A percentile compares a stretch with the other conserved stretches of the same genome.
phyloP scores from a whole-genome alignment of 2,888 invertebrate species.

The Machimus rusticus region DNA sequence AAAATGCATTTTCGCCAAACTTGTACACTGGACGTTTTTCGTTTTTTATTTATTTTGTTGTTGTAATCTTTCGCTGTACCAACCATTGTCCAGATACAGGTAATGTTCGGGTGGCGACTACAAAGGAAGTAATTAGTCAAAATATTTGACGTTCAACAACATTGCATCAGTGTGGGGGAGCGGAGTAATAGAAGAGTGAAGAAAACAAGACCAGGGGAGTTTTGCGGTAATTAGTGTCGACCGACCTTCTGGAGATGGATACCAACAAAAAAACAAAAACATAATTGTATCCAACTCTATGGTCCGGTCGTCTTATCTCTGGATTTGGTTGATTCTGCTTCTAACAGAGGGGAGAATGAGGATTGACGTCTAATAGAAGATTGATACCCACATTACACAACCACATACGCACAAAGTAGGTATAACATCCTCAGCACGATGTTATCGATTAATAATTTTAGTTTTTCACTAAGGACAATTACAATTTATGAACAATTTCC shows the following conservation, averaged over 20 bases:
- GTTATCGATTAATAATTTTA: too few relatives aligned
- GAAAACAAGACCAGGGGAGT: not conserved
- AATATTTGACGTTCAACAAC: constrained; percentile 10
- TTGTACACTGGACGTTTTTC: constrained; percentile 8
- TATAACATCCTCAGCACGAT: too few relatives aligned
- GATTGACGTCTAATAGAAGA: not conserved
- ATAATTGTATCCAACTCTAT: not conserved
- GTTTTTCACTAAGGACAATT: too few relatives aligned
- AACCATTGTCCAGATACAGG: not conserved
- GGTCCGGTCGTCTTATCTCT: not conserved
- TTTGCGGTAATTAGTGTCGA: not conserved
- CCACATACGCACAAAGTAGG: not conserved
- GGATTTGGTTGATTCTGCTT: not conserved
- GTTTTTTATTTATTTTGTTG: not conserved
- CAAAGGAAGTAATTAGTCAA: constrained; percentile 33
- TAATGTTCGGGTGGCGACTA: constrained; percentile 19
- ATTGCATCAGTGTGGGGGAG: not conserved
- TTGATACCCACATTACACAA: not conserved
- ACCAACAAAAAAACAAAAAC: not conserved
- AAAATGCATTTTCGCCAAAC: constrained; percentile 32
- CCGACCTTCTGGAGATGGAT: not conserved
- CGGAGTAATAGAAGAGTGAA: not conserved
- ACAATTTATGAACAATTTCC: too few relatives aligned
- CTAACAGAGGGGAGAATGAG: not conserved
- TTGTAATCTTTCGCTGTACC: not conserved